Evolutionary conservation across 2,113 vertebrate species (phyloP).

Genomic region (Spheniscus mendiculus): DNA sequence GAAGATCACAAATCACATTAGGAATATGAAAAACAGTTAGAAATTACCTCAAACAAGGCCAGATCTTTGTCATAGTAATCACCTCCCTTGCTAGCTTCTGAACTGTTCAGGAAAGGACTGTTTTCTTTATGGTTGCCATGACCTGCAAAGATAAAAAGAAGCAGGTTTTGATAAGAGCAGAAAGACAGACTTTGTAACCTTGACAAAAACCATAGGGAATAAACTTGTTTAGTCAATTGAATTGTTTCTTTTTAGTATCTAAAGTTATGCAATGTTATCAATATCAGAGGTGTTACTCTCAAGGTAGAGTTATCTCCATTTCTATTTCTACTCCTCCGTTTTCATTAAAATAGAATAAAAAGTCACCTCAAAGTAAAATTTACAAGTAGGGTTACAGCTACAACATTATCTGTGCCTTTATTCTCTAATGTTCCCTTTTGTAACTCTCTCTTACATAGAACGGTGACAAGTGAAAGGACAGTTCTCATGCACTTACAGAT

Average conservation of each 20-base stretch:
- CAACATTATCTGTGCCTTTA: not conserved
- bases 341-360: not conserved
- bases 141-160: slow-evolving; percentile 71
- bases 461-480: not conserved
- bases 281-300: not conserved
- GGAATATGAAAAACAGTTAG: not conserved
- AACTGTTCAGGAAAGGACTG: slow-evolving; percentile 88
- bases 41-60: slow-evolving; percentile 94
- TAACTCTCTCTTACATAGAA: not conserved
- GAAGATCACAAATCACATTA: not conserved
- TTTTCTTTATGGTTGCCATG: slow-evolving; percentile 92
- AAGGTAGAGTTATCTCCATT: not conserved
- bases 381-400: not conserved
- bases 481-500: not conserved
- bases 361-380: not conserved
- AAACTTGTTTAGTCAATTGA: not conserved
- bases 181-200: not conserved
- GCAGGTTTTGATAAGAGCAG: not conserved
- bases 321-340: not conserved
- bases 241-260: not conserved
- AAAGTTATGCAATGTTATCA: not conserved
- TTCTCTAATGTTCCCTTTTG: not conserved
- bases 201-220: not conserved
- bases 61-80: slow-evolving; percentile 96
- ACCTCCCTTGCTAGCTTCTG: slow-evolving; percentile 83